These are phyloP conservation scores for Cordilura impudica DNA, from an alignment of 2,888 invertebrate species.

Conservation along the genomic window DNA sequence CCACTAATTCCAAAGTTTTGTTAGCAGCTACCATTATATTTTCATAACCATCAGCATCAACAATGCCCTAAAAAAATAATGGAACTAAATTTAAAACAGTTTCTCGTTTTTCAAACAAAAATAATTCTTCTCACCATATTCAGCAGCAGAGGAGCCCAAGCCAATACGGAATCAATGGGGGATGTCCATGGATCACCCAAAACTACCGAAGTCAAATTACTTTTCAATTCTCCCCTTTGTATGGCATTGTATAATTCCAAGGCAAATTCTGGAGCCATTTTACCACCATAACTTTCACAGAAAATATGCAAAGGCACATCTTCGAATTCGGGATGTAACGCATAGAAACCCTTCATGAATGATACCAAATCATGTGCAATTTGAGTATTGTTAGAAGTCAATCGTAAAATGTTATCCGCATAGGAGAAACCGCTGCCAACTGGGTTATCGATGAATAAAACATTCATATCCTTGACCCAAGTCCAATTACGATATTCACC, in stretches of 20 bases:
- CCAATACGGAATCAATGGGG: conserved; percentile 89
- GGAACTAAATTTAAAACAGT: background rate
- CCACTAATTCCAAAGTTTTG: conserved; percentile 80
- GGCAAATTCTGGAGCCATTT: conserved; percentile 93
- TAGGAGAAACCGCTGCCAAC: conserved; percentile 94
- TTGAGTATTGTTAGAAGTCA: conserved; percentile 81
- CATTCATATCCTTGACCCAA: conserved; percentile 89
- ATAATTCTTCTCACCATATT: conserved; percentile 80
- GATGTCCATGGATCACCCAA: conserved; percentile 95
- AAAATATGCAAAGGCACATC: conserved; percentile 89
- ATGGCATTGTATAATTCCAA: conserved; percentile 81
- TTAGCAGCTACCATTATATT: conserved; percentile 81
- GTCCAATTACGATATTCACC: conserved; percentile 84
- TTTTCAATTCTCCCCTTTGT: conserved; percentile 80
- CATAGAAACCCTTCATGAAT: conserved; percentile 85
- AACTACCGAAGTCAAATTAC: conserved; percentile 87
- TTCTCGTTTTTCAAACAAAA: background rate
- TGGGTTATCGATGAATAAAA: conserved; percentile 93
- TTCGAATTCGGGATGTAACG: conserved; percentile 84
- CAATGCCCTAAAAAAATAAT: conserved; percentile 79
- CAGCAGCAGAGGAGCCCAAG: conserved; percentile 89
- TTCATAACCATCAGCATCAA: conserved; percentile 83
- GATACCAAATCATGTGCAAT: conserved; percentile 88
- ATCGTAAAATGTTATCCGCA: conserved; percentile 80
- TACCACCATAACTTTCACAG: conserved; percentile 95